Evolutionary conservation across 2,888 invertebrate genomes (phyloP).

Genomic region (Chrysolina oricalcia): DNA sequence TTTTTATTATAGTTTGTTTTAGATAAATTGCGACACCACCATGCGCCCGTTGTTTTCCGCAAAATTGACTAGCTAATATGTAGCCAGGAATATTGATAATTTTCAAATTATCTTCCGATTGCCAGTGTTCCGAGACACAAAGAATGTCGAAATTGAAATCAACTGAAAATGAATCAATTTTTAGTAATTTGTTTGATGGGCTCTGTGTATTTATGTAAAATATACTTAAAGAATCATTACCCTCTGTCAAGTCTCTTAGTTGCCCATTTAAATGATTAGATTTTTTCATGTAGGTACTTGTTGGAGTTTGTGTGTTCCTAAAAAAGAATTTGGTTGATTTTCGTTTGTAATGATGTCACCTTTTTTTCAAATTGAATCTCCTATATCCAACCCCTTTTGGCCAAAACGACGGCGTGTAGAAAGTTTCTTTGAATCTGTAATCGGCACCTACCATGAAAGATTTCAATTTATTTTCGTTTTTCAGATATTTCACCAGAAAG

Average conservation of each 20-base stretch:
- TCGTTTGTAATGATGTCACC: background rate
- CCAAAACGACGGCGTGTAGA: constrained; percentile 4
- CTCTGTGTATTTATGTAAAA: too few species aligned
- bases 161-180: background rate
- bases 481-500: constrained; percentile 12
- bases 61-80: background rate
- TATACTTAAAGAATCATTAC: too few species aligned
- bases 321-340: constrained; percentile 17
- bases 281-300: background rate
- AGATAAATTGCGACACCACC: background rate
- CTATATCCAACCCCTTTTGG: constrained; percentile 10
- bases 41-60: background rate
- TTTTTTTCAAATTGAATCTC: background rate
- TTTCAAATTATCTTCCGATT: background rate
- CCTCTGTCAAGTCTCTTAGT: too few species aligned
- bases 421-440: constrained; percentile 3
- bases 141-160: background rate
- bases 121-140: background rate
- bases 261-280: too few species aligned
- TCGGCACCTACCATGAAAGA: constrained; percentile 19
- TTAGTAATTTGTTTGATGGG: background rate
- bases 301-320: constrained; percentile 18
- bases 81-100: background rate
- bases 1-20: background rate
- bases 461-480: constrained; percentile 18